Conservation (phyloP, 2,888 invertebrate genomes). For the Eupithecia exiguata region DNA sequence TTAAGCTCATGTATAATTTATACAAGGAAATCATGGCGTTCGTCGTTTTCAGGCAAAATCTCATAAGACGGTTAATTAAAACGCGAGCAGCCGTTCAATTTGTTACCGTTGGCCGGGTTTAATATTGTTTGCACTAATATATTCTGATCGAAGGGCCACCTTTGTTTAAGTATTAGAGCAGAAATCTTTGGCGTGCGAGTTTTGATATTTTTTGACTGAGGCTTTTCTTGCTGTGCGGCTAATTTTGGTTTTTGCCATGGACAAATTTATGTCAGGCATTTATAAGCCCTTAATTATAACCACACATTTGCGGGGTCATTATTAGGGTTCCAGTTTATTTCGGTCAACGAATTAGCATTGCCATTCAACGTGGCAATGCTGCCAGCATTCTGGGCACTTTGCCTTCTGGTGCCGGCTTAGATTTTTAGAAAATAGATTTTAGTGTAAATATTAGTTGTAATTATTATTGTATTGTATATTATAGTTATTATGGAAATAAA, state of each 20-base stretch:
- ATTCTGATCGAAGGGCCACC: slow-evolving; percentile 33
- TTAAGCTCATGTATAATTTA: slow-evolving; percentile 22
- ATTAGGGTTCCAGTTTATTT: not conserved
- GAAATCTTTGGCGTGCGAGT: not conserved
- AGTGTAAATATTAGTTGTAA: too few species aligned
- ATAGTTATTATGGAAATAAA: too few species aligned
- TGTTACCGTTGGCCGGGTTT: slow-evolving; percentile 29
- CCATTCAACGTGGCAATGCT: too few species aligned
- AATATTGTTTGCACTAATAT: slow-evolving; percentile 39
- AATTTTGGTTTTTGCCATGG: not conserved
- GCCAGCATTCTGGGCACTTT: too few species aligned
- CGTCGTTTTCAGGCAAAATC: slow-evolving; percentile 35
- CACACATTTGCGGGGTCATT: not conserved
- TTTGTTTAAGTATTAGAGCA: not conserved
- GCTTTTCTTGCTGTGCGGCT: not conserved
- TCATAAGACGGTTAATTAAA: slow-evolving; percentile 43
- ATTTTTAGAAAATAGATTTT: too few species aligned
- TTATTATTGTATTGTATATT: too few species aligned
- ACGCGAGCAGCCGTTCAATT: slow-evolving; percentile 39
- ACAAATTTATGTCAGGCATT: too few species aligned
- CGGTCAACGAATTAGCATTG: too few species aligned
- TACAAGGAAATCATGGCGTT: slow-evolving; percentile 33
- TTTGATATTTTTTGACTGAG: not conserved
- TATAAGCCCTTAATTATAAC: not conserved
- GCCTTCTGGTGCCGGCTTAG: too few species aligned